A percentile compares a stretch with the other conserved stretches of the same genome.
phyloP scores from a whole-genome alignment of 2,113 vertebrate species.

The Ovibos moschatus region DNA sequence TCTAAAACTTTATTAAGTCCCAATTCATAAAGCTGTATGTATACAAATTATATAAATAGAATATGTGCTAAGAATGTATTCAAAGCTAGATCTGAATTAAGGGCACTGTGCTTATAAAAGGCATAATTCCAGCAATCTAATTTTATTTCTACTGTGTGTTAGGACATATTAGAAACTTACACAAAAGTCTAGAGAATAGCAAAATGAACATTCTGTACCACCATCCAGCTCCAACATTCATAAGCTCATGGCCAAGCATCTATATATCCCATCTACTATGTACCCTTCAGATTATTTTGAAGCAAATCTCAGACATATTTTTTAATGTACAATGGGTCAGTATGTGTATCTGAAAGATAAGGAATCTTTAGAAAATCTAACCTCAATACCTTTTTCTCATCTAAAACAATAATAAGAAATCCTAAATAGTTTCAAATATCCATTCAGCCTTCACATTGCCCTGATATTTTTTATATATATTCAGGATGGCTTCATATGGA shows the following conservation, averaged over 20 bases:
- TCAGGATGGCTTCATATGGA: not conserved
- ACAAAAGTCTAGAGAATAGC: not conserved
- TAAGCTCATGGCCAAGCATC: not conserved
- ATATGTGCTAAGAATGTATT: not conserved
- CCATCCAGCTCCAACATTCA: not conserved
- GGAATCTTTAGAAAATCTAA: not conserved
- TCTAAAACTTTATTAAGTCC: not conserved
- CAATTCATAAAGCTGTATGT: not conserved
- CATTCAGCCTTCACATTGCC: not conserved
- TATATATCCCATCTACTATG: not conserved
- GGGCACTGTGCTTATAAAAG: not conserved
- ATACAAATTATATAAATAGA: not conserved
- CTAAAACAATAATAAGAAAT: not conserved
- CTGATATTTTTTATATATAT: not conserved
- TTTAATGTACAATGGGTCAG: not conserved
- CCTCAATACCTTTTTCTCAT: not conserved
- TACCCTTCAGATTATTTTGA: not conserved
- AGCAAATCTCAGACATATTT: slow-evolving; percentile 1
- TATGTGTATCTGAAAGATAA: not conserved
- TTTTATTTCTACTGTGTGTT: not conserved
- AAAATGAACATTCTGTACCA: not conserved
- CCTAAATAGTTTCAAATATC: not conserved
- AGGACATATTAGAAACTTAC: not conserved
- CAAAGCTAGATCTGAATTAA: not conserved
- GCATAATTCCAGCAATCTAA: not conserved